Conservation (phyloP, 2,113 vertebrate species). For the Castor canadensis region DNA sequence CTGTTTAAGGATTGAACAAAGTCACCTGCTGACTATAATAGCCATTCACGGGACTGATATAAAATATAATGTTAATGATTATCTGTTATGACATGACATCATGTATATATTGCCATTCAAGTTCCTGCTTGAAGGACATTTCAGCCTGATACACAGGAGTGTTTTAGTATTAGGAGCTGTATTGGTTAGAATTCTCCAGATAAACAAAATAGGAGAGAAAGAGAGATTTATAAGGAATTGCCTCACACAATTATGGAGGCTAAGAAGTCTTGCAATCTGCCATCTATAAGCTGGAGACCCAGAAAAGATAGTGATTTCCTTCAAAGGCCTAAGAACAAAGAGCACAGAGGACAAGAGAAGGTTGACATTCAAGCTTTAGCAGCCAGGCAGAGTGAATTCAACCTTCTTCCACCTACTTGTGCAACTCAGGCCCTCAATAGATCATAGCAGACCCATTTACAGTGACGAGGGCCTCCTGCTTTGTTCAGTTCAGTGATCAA, state of each 20-base stretch:
- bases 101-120: background rate
- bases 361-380: background rate
- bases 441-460: background rate
- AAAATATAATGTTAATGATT: slow-evolving; percentile 68
- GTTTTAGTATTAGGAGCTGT: background rate
- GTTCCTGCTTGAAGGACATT: slow-evolving; percentile 16
- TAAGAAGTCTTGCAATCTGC: background rate
- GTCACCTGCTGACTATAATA: slow-evolving; percentile 66
- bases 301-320: background rate
- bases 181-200: background rate
- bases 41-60: slow-evolving; percentile 39
- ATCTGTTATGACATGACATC: slow-evolving; percentile 41
- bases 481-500: background rate
- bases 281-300: background rate
- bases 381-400: background rate
- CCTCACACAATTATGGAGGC: background rate
- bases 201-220: background rate
- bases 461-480: background rate
- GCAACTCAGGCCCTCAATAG: background rate
- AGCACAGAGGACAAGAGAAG: background rate
- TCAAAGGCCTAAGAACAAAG: background rate
- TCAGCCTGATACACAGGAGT: background rate
- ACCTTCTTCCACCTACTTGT: background rate
- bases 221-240: background rate
- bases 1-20: slow-evolving; percentile 41